Percentiles rank a stretch among this genome's conserved stretches.
Conservation (phyloP, 1,140 invertebrate genomes). For the Sycobia sp. region DNA sequence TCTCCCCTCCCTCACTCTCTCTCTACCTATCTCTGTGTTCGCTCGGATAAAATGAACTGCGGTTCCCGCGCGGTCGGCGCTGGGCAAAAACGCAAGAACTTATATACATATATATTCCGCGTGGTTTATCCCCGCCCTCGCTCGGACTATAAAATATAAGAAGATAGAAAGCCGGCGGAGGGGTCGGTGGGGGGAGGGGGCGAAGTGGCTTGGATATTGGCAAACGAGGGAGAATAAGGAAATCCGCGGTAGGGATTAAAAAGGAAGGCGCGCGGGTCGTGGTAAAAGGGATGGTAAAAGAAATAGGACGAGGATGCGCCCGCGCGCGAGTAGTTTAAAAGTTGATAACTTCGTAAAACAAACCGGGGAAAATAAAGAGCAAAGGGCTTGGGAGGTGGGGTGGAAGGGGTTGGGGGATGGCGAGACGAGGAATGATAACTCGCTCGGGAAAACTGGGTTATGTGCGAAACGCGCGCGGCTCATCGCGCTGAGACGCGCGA, state of each 20-base stretch:
- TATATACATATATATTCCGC: too few relatives aligned
- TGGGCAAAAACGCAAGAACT: background rate
- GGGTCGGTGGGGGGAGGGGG: too few relatives aligned
- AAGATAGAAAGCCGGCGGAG: slow-evolving; percentile 1
- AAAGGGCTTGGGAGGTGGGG: too few relatives aligned
- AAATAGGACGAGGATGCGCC: background rate
- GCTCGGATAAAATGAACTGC: slow-evolving; percentile 21
- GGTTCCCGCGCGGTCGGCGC: background rate
- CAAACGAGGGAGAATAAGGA: background rate
- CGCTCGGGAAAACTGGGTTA: too few relatives aligned
- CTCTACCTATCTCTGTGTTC: too few relatives aligned
- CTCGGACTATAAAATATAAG: too few relatives aligned
- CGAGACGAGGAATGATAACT: too few relatives aligned
- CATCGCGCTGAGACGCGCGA: too few relatives aligned
- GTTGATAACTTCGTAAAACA: slow-evolving; percentile 26
- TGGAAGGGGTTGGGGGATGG: too few relatives aligned
- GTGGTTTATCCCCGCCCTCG: too few relatives aligned
- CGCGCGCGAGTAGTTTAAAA: slow-evolving; percentile 13
- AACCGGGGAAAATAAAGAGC: too few relatives aligned
- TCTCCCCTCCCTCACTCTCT: background rate
- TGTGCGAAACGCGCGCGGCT: too few relatives aligned
- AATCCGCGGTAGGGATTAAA: background rate
- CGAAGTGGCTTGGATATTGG: background rate
- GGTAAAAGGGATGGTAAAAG: slow-evolving; percentile 1
- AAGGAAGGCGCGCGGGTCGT: background rate